Evolutionary conservation across 2,888 invertebrate species (phyloP).

Genomic region (Diachrysia chrysitis): DNA sequence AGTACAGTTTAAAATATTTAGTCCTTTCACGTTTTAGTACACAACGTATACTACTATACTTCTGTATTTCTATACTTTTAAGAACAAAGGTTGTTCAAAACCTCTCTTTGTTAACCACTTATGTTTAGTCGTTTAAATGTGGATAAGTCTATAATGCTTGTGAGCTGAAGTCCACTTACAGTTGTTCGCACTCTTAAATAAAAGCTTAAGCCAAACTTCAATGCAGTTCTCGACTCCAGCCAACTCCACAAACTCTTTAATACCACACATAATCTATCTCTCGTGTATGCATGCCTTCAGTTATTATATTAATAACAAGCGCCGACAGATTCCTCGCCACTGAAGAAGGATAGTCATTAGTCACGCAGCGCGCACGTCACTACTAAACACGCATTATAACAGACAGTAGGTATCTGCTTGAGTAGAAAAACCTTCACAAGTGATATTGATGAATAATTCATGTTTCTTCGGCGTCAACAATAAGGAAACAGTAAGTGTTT

Average conservation of each 20-base stretch:
- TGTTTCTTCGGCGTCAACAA: constrained; percentile 56
- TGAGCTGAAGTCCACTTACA: background rate
- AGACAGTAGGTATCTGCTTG: constrained; percentile 53
- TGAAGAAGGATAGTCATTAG: constrained; percentile 39
- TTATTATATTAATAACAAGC: constrained; percentile 53
- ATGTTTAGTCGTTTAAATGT: background rate
- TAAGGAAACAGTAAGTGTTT: constrained; percentile 61
- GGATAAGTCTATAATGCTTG: background rate
- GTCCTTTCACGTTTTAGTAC: background rate
- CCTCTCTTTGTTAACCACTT: background rate
- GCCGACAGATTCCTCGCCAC: constrained; percentile 42
- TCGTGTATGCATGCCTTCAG: constrained; percentile 27
- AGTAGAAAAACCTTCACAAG: constrained; percentile 57
- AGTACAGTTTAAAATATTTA: background rate
- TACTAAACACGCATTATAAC: constrained; percentile 56
- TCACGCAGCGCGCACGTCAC: constrained; percentile 43
- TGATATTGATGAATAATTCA: constrained; percentile 60
- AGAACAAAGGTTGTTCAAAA: background rate
- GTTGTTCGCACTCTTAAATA: constrained; percentile 6
- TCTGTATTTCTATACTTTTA: background rate
- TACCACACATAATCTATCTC: constrained; percentile 29
- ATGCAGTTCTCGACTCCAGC: constrained; percentile 31
- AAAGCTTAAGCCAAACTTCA: constrained; percentile 29
- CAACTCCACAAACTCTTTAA: constrained; percentile 23
- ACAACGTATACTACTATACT: background rate